Percentiles rank a stretch among this genome's conserved stretches.
These are phyloP conservation scores for Corythaixoides concolor DNA, from an alignment of 2,113 vertebrate species.

Conservation along the genomic window DNA sequence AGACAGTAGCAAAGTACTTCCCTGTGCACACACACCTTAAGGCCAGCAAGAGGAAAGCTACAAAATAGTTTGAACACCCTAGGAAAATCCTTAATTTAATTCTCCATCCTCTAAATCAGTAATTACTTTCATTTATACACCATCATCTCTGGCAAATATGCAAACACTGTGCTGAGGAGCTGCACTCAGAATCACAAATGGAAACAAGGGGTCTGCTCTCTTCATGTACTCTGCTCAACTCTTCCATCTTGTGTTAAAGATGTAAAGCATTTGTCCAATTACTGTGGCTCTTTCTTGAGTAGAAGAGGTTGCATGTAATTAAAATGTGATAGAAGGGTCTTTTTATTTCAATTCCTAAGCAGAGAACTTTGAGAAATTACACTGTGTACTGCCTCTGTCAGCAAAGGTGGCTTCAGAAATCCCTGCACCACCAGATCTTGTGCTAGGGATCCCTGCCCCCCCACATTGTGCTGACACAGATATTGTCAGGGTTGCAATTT, in stretches of 20 bases:
- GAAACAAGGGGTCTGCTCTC: fast-evolving
- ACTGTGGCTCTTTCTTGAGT: neutral
- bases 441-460: neutral
- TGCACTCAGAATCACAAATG: neutral
- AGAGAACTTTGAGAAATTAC: neutral
- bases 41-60: neutral
- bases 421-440: too few relatives aligned
- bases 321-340: neutral
- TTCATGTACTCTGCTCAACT: neutral
- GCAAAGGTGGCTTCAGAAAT: neutral
- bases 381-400: neutral
- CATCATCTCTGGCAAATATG: neutral
- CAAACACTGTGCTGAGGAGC: neutral
- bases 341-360: neutral
- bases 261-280: neutral
- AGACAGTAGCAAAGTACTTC: neutral
- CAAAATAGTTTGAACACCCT: neutral
- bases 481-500: neutral
- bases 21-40: neutral
- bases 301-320: neutral
- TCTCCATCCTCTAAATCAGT: neutral
- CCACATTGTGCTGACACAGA: fast-evolving
- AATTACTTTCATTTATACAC: neutral
- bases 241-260: neutral
- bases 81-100: neutral